Conservation (phyloP, 2,113 vertebrate species). For the Heterotilapia buettikoferi region DNA sequence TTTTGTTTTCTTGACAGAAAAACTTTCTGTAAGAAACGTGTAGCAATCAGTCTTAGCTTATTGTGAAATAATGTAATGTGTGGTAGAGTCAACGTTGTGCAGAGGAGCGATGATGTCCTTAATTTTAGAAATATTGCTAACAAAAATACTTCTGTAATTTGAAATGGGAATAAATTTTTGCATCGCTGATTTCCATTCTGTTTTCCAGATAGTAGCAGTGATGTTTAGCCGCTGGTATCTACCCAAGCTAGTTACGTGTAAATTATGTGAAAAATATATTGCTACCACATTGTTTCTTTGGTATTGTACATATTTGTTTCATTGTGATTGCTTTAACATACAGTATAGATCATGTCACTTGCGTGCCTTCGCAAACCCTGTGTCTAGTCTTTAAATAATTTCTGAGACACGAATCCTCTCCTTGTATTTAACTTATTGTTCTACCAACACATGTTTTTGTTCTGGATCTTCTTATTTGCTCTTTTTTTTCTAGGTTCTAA, state of each 20-base stretch:
- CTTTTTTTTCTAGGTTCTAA: conserved; percentile 35
- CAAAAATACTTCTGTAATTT: not conserved
- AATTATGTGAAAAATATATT: conserved; percentile 52
- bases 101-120: not conserved
- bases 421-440: conserved; percentile 70
- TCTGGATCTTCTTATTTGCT: conserved; percentile 23
- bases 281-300: conserved; percentile 28
- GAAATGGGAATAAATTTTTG: not conserved
- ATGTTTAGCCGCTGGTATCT: conserved; percentile 23
- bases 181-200: not conserved
- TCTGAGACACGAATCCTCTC: conserved; percentile 6
- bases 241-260: conserved; percentile 39
- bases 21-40: not conserved
- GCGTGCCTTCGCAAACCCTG: not conserved
- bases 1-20: not conserved
- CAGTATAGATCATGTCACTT: conserved; percentile 19
- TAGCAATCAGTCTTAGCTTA: not conserved
- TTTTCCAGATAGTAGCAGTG: not conserved
- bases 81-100: not conserved
- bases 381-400: conserved; percentile 28
- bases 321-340: conserved; percentile 22
- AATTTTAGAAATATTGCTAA: conserved; percentile 15
- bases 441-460: conserved; percentile 19
- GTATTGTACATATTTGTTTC: conserved; percentile 64
- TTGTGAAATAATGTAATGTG: conserved; percentile 2